These are phyloP conservation scores for Drepanosiphum platanoidis DNA, from an alignment of 2,888 invertebrate species.

Conservation along the genomic window DNA sequence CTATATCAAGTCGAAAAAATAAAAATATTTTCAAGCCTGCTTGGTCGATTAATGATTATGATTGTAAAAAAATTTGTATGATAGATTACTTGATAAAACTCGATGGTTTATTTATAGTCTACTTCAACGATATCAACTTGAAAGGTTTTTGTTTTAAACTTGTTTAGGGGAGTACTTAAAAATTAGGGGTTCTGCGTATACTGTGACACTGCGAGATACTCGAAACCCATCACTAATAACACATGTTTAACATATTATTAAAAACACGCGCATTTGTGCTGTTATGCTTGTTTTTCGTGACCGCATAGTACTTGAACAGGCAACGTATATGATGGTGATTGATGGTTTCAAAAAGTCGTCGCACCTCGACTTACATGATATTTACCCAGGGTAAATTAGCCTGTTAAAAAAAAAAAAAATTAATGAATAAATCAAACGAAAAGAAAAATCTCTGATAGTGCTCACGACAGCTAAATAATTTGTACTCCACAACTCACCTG, in stretches of 20 bases:
- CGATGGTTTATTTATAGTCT: background rate
- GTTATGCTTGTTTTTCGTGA: slow-evolving; percentile 28
- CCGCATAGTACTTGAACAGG: slow-evolving; percentile 39
- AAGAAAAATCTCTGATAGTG: slow-evolving; percentile 36
- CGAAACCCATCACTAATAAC: slow-evolving; percentile 55
- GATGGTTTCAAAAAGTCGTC: slow-evolving; percentile 50
- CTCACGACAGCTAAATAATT: slow-evolving; percentile 47
- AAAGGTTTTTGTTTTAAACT: slow-evolving; percentile 9
- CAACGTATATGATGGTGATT: slow-evolving; percentile 57
- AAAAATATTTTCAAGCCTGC: slow-evolving; percentile 11
- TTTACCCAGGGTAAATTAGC: slow-evolving; percentile 40
- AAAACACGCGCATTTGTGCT: slow-evolving; percentile 50
- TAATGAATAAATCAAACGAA: slow-evolving; percentile 45
- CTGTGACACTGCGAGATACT: slow-evolving; percentile 35
- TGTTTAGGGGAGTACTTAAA: slow-evolving; percentile 5
- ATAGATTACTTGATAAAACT: background rate
- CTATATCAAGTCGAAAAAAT: slow-evolving; percentile 3
- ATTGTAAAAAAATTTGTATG: background rate
- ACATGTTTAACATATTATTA: slow-evolving; percentile 56
- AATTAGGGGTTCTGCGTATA: slow-evolving; percentile 24
- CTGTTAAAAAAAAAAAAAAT: background rate
- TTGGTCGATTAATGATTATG: slow-evolving; percentile 2
- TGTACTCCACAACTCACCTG: slow-evolving; percentile 24
- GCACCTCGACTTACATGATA: slow-evolving; percentile 16
- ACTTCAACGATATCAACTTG: background rate